Evolutionary conservation across 2,888 invertebrate species (phyloP), one percentile per base, ranked within the genome.

Genomic region (Scaptomyza parva): DNA sequence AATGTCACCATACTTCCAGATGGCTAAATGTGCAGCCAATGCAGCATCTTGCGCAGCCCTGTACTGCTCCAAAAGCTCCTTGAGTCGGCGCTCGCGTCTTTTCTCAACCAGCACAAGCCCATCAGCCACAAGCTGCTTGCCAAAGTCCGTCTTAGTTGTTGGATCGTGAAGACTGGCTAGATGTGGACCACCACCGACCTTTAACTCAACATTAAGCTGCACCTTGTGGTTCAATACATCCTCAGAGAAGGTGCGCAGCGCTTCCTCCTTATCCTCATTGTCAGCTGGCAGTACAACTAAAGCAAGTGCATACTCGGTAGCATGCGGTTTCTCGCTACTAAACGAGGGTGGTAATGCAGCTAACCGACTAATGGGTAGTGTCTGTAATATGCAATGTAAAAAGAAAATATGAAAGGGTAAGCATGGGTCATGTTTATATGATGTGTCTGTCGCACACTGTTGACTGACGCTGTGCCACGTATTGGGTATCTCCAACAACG

Each of bases 1-100:
- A 60, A 99, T 97, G 92, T 99, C 99, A n/a, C 99, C 99, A 91
- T 99, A 99, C 90, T 96, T 96, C 99, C 99, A 99, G 88, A 99
- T 95, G 92, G 96, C 97, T 86, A 95, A 93, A 91, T 97, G 97
- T 80, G 95, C 94, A 88, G 95, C 95, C 92, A 96, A 96, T 20
- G 99, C 99, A 75, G 94, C 93, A 72, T 96, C 95, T 91, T 98
- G 97, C 43, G 98, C 97, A 60, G 94, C 94, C 89, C 94, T 94
- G 92, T 98, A 99, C 87, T 97, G 96, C 40, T 93, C 93, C 65
- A 96, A 94, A 91, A 98, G 92, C 90, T 95, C 94, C 68, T 95
- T 94, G 74, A 98, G 94, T 80, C 97, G 94, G 73, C 95, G 95
- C 89, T 98, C 98, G 78, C 96, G 95, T 71, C 95, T 93, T 63